These are phyloP conservation scores for Lasioglossum villosulum DNA, from an alignment of 2,888 invertebrate species.

Conservation along the genomic window DNA sequence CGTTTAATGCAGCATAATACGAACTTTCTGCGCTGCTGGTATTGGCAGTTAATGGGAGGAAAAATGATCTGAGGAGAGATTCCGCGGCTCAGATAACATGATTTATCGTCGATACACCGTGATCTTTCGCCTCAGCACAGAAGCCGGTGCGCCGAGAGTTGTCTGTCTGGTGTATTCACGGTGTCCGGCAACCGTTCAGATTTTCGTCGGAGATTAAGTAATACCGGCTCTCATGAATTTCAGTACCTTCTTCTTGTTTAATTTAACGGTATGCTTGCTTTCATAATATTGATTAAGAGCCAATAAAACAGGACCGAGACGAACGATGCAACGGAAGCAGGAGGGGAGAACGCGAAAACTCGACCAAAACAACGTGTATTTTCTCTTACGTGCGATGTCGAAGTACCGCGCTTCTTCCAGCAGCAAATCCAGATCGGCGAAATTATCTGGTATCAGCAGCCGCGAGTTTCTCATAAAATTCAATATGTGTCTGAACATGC, in stretches of 20 bases:
- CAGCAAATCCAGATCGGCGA: slow-evolving; percentile 93
- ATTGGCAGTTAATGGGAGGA: slow-evolving; percentile 47
- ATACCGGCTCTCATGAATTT: slow-evolving; percentile 24
- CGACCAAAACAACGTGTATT: background rate
- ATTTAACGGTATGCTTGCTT: slow-evolving; percentile 25
- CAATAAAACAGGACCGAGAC: slow-evolving; percentile 5
- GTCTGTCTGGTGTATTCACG: slow-evolving; percentile 20
- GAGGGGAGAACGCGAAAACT: background rate
- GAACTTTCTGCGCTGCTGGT: slow-evolving; percentile 42
- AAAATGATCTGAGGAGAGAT: slow-evolving; percentile 52
- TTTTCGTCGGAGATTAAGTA: slow-evolving; percentile 40
- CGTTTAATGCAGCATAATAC: slow-evolving; percentile 44
- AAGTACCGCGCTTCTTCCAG: slow-evolving; percentile 96
- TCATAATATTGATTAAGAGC: slow-evolving; percentile 7
- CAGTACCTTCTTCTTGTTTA: background rate
- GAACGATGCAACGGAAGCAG: background rate
- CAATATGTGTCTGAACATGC: slow-evolving; percentile 98
- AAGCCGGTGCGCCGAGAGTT: slow-evolving; percentile 28
- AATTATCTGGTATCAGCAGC: slow-evolving; percentile 94
- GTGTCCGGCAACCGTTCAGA: slow-evolving; percentile 30
- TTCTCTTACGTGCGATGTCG: slow-evolving; percentile 92
- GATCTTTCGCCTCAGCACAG: slow-evolving; percentile 34
- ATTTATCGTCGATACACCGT: slow-evolving; percentile 44
- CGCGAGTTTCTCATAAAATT: slow-evolving; percentile 97
- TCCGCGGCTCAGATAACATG: slow-evolving; percentile 38